phyloP scores from a whole-genome alignment of 2,113 vertebrate species.

The Vireo altiloquus region DNA sequence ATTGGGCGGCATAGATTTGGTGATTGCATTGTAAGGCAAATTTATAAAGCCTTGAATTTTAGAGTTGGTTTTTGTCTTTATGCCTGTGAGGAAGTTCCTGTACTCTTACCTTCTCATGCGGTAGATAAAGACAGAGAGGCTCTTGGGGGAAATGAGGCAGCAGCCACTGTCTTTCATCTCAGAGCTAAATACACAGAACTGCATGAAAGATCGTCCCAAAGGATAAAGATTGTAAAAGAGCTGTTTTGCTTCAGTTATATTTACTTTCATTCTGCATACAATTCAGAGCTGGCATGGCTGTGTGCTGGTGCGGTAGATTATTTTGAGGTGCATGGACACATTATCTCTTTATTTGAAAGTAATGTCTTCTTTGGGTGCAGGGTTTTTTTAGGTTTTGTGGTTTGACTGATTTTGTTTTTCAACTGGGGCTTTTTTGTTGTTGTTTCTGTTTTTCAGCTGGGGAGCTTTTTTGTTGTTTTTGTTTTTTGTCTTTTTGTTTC shows the following conservation, averaged over 20 bases:
- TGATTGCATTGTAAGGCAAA: neutral
- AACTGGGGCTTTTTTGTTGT: too few species aligned
- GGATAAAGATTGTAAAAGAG: neutral
- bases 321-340: neutral
- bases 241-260: neutral
- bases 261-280: neutral
- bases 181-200: neutral
- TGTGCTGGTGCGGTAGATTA: neutral
- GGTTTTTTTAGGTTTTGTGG: neutral
- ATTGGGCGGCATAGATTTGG: neutral
- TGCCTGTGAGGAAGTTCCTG: neutral
- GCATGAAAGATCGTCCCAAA: neutral
- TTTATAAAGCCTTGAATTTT: neutral
- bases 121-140: neutral
- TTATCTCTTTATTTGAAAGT: neutral
- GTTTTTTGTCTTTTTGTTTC: rapidly evolving
- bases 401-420: neutral
- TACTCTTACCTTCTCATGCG: neutral
- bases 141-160: neutral
- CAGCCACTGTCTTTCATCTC: neutral
- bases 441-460: neutral
- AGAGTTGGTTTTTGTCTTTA: neutral
- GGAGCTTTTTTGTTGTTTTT: neutral
- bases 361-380: neutral
- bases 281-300: neutral